Base-by-base conservation (phyloP, 2,888 invertebrate species). In the Brachypterus glaber region DNA sequence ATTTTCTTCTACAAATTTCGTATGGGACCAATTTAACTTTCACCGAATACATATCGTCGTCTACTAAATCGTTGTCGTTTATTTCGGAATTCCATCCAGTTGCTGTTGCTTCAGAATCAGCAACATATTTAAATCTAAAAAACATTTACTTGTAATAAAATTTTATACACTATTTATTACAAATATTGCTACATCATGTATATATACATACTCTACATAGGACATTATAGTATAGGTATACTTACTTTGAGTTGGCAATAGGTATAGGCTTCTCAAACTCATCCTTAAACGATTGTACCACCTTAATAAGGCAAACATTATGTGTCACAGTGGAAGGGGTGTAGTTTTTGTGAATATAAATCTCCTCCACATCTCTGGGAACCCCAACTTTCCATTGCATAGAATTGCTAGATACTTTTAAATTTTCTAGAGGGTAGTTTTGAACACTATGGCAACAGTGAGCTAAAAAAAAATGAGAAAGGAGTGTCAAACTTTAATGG, bases 401-500 rank as follows among this genome's bases (percentile, higher is more conserved):
- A 2, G 50, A 45, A 32, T 51, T 49, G 30, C 49, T 50, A 4
- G 48, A 39, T 9, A 53, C 37, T 37, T 50, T 50, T 4, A 52
- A 14, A 11, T 33, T 43, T 4, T 48, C 48, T 25, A 44, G 17
- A 1, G 49, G 41, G 14, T 48, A 44, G 3, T 43, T 34, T 13
- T 42, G 35, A 1, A 51, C 41, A 11, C 41, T 27, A 30, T 50
- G 44, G 30, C 50, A 51, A 31, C 54, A 54, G 38, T 50, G 46
- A 1, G 50, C 51, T n/a, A n/a, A n/a, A n/a, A n/a, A n/a, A n/a
- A n/a, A n/a, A n/a, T n/a, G n/a, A n/a, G n/a, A n/a, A n/a, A n/a
- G n/a, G n/a, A n/a, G n/a, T n/a, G n/a, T n/a, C n/a, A n/a, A n/a
- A n/a, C n/a, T n/a, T n/a, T n/a, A n/a, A n/a, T n/a, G n/a, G n/a